phyloP scores from a whole-genome alignment of 2,797 vertebrate species.

The Hydrocynus forskahlii region DNA sequence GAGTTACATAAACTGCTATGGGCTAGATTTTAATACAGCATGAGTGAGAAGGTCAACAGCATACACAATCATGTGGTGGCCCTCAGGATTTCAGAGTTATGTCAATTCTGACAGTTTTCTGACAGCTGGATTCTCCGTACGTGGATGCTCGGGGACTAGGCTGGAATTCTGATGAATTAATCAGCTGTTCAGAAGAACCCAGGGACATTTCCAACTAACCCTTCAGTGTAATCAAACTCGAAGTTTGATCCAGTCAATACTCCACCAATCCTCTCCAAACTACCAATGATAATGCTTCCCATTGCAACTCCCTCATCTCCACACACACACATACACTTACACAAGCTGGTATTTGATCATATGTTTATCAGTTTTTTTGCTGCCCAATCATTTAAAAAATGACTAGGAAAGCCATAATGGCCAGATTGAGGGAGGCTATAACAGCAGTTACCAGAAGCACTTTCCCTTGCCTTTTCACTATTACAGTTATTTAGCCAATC shows the following conservation, averaged over 20 bases:
- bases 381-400: slow-evolving; percentile 16
- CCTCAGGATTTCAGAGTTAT: background rate
- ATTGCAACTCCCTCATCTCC: slow-evolving; percentile 47
- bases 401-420: slow-evolving; percentile 28
- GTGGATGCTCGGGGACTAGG: background rate
- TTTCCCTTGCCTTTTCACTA: background rate
- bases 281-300: slow-evolving; percentile 69
- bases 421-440: background rate
- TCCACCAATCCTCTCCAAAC: slow-evolving; percentile 51
- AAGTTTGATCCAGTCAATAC: slow-evolving; percentile 75
- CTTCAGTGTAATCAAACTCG: slow-evolving; percentile 63
- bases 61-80: background rate
- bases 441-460: background rate
- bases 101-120: background rate
- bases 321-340: background rate
- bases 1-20: slow-evolving; percentile 23
- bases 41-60: background rate
- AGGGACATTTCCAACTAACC: slow-evolving; percentile 48
- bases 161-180: slow-evolving; percentile 39
- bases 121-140: background rate
- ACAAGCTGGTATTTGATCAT: background rate
- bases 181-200: slow-evolving; percentile 66
- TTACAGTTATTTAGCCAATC: slow-evolving; percentile 10
- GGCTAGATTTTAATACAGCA: background rate
- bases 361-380: background rate